Evolutionary conservation across 2,113 vertebrate genomes (phyloP).

Genomic region (Rhabdornis inornatus): DNA sequence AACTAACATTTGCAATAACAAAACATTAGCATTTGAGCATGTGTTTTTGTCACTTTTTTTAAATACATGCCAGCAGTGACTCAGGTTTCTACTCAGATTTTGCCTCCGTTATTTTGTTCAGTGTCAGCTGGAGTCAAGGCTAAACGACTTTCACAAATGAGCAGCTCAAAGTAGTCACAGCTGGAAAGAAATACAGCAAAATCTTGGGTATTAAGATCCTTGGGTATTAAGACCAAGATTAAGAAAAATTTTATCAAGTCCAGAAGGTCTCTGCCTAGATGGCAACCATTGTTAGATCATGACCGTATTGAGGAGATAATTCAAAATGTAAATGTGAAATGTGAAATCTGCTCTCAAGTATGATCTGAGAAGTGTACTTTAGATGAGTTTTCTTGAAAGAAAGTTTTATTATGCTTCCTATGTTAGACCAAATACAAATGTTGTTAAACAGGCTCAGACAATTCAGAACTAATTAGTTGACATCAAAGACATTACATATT

Average conservation of each 20-base stretch:
- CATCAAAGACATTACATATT: neutral
- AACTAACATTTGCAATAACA: neutral
- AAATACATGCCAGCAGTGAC: neutral
- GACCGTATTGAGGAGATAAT: neutral
- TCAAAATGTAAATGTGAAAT: neutral
- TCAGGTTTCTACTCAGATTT: neutral
- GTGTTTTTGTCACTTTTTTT: neutral
- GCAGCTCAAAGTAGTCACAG: neutral
- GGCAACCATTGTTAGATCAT: neutral
- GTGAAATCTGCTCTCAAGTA: neutral
- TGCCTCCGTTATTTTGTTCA: neutral
- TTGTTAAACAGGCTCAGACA: neutral
- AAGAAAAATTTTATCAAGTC: neutral
- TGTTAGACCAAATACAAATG: neutral
- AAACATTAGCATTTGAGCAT: neutral
- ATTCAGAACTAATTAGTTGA: conserved; percentile 25
- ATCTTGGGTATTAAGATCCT: neutral
- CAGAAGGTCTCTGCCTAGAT: neutral
- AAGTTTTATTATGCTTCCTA: neutral
- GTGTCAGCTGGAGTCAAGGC: neutral
- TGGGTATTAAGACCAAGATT: neutral
- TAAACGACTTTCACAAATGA: neutral
- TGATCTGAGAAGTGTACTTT: neutral
- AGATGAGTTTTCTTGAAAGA: neutral
- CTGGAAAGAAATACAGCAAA: neutral